Percentiles rank a stretch among this genome's conserved stretches.
Evolutionary conservation across 2,797 vertebrate species (phyloP).

Genomic region (Poecilia velifera): DNA sequence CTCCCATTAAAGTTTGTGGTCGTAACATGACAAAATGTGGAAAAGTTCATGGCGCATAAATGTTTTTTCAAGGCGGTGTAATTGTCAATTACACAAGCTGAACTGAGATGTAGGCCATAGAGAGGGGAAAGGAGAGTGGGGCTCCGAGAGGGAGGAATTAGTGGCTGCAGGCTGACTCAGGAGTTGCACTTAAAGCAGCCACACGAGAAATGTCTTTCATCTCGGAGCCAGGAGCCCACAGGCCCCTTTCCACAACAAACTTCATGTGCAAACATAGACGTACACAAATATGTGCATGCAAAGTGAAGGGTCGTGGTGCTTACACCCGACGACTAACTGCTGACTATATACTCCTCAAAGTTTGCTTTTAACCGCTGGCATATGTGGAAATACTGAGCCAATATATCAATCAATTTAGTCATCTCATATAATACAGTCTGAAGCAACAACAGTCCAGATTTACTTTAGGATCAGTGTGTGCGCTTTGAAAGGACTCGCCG

Average conservation of each 20-base stretch:
- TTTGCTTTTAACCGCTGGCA: constrained; percentile 18
- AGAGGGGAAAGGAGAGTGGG: background rate
- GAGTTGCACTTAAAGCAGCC: constrained; percentile 66
- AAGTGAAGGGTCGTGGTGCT: background rate
- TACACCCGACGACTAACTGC: background rate
- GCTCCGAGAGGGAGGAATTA: constrained; percentile 41
- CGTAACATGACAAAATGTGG: constrained; percentile 6
- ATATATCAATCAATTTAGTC: constrained; percentile 15
- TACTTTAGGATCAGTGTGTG: constrained; percentile 37
- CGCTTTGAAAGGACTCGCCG: constrained; percentile 3
- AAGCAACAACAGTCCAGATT: constrained; percentile 34
- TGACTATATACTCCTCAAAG: background rate
- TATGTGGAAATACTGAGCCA: constrained; percentile 25
- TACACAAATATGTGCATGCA: constrained; percentile 25
- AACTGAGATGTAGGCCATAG: constrained; percentile 9
- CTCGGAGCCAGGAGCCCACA: constrained; percentile 66
- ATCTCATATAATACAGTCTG: constrained; percentile 37
- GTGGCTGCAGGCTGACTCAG: constrained; percentile 70
- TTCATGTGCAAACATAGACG: constrained; percentile 41
- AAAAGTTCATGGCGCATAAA: background rate
- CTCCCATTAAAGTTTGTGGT: background rate
- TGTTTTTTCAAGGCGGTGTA: constrained; percentile 7
- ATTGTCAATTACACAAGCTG: constrained; percentile 11
- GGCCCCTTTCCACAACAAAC: constrained; percentile 69
- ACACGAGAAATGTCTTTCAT: constrained; percentile 74